Percentiles rank a stretch among this genome's conserved stretches.
Conservation (phyloP, 2,797 vertebrate species). For the Micrastur ruficollis region DNA sequence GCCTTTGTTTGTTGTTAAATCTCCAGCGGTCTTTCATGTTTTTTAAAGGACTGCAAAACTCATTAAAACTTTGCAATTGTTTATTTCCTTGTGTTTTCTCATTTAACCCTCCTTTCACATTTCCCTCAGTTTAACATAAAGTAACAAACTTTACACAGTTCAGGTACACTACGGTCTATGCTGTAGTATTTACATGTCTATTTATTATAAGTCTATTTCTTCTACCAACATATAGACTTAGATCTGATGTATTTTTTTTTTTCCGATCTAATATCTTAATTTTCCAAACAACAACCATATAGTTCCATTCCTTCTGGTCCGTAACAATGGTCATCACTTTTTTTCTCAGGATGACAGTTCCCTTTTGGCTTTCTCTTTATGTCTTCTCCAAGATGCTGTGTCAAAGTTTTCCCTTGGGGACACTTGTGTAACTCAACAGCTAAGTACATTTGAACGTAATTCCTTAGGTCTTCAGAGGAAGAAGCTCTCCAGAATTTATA, state of each 20-base stretch:
- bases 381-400: not conserved
- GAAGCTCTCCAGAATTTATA: not conserved
- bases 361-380: not conserved
- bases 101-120: not conserved
- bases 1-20: conserved; percentile 35
- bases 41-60: conserved; percentile 37
- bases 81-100: conserved; percentile 34
- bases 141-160: not conserved
- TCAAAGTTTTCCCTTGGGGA: not conserved
- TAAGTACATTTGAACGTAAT: not conserved
- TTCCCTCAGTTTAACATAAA: not conserved
- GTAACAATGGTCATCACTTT: not conserved
- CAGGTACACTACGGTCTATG: not conserved
- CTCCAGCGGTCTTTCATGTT: conserved; percentile 44
- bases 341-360: not conserved
- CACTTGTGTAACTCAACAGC: not conserved
- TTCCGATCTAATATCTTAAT: not conserved
- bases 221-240: not conserved
- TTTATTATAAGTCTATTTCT: not conserved
- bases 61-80: conserved; percentile 60
- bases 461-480: not conserved
- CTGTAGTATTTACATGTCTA: not conserved
- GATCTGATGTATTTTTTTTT: not conserved
- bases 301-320: not conserved
- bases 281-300: not conserved